A percentile compares a stretch with the other conserved stretches of the same genome.
Evolutionary conservation across 2,113 vertebrate species (phyloP).

Genomic region (Sinocyclocheilus anshuiensis): DNA sequence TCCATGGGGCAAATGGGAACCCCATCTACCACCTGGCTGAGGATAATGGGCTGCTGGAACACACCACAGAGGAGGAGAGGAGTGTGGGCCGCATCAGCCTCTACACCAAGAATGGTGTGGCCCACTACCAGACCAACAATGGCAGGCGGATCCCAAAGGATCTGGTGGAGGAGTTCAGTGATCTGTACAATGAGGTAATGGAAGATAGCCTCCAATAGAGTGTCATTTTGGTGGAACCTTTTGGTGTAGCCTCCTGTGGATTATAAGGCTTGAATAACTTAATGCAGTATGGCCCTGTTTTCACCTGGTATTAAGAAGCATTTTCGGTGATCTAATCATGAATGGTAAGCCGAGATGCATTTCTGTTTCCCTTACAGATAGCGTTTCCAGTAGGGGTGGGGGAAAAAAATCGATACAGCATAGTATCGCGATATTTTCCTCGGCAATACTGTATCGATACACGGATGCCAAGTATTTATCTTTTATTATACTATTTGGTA

Average conservation of each 20-base stretch:
- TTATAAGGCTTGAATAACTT: not conserved
- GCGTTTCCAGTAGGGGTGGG: too few relatives aligned
- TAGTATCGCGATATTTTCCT: too few relatives aligned
- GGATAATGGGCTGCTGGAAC: constrained; percentile 93
- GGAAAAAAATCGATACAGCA: too few relatives aligned
- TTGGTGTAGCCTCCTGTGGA: not conserved
- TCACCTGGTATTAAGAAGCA: not conserved
- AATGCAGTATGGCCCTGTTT: not conserved
- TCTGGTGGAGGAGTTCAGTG: constrained; percentile 99
- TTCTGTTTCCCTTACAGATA: too few relatives aligned
- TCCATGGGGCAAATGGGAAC: constrained; percentile 97
- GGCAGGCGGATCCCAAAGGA: constrained; percentile 96
- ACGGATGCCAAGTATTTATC: too few relatives aligned
- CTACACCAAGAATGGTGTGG: constrained; percentile 95
- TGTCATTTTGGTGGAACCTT: not conserved
- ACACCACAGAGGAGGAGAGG: constrained; percentile 90
- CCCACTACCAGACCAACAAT: constrained; percentile 92
- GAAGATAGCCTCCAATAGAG: not conserved
- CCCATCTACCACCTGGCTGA: constrained; percentile 98
- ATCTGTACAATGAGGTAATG: constrained; percentile 97
- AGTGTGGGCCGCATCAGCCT: constrained; percentile 95
- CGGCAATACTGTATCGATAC: too few relatives aligned
- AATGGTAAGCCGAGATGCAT: not conserved
- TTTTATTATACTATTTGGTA: too few relatives aligned
- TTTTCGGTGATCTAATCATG: not conserved